Evolutionary conservation across 2,888 invertebrate genomes (phyloP), one percentile per base, ranked within the genome.

Genomic region (Augiades crinisus): DNA sequence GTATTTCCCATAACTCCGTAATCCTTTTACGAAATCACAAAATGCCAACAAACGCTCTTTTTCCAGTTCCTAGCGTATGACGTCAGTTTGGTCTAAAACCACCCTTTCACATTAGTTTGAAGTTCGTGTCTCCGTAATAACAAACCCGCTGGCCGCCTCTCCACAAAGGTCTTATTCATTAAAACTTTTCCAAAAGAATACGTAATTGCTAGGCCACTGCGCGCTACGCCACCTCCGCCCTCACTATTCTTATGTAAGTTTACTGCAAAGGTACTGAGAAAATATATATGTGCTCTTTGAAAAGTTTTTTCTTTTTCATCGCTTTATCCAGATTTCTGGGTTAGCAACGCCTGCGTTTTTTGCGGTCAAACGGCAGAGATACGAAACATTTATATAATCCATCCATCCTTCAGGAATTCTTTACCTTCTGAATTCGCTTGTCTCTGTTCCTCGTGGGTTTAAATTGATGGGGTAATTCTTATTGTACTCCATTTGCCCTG

Each of bases 181-280:
- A 50, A 50, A 50, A 50, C 36, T 50, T 44, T 45, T 50, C 49
- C 50, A 19, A 44, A 50, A 44, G 50, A 50, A 50, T 50, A 50
- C 51, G 37, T 51, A 51, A 51, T 51, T 51, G 44, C 43, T 45
- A 45, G 12, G 36, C 24, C 36, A n/a, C 31, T 33, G 22, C 31
- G 10, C 33, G 24, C 47, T 16, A 49, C 22, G 36, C 49, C 44
- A 50, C 36, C 43, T 36, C 43, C 50, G 24, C 14, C 12, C 37
- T 37, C 30, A 37, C 51, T 51, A 37, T 51, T 51, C 37, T 44
- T 51, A 27, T 34, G 33, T 49, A 27, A 43, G 36, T 36, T 34
- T 19, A 13, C 33, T 43, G 43, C 34, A 49, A 43, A 41, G 17
- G 41, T 34, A 17, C 43, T 10, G 36, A 30, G 19, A 10, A 34